Conservation (phyloP, 2,113 vertebrate species). For the Perca flavescens region DNA sequence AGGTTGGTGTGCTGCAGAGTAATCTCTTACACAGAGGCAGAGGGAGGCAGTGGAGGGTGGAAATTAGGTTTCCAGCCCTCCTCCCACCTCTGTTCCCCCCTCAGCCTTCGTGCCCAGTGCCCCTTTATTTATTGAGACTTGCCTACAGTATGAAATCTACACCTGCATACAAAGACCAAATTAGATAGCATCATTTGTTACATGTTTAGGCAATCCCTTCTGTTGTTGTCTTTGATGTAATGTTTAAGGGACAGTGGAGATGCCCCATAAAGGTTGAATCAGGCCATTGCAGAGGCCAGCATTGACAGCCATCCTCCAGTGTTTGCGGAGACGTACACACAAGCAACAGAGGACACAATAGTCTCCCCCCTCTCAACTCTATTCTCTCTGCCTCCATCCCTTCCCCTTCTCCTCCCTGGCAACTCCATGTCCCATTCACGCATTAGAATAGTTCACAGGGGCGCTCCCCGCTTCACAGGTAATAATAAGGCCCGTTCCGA, state of each 20-base stretch:
- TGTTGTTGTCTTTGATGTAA: slow-evolving; percentile 23
- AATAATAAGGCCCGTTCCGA: slow-evolving; percentile 82
- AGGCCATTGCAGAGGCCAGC: slow-evolving; percentile 49
- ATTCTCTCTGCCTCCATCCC: slow-evolving; percentile 31
- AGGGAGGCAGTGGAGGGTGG: slow-evolving; percentile 86
- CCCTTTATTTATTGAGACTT: slow-evolving; percentile 57
- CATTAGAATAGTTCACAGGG: slow-evolving; percentile 79
- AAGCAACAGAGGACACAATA: slow-evolving; percentile 52
- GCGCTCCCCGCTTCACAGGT: slow-evolving; percentile 75
- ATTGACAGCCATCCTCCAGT: slow-evolving; percentile 16
- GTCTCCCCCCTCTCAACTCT: slow-evolving; percentile 17
- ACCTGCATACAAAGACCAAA: slow-evolving; percentile 8
- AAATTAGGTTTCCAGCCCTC: slow-evolving; percentile 88
- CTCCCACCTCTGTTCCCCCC: slow-evolving; percentile 79
- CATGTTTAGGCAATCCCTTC: slow-evolving; percentile 12
- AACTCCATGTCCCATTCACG: slow-evolving; percentile 51
- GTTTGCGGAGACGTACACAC: slow-evolving; percentile 41
- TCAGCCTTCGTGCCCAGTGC: slow-evolving; percentile 72
- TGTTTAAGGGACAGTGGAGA: slow-evolving; percentile 35
- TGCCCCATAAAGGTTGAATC: slow-evolving; percentile 69
- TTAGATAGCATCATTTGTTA: slow-evolving; percentile 31
- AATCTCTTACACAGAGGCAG: slow-evolving; percentile 89
- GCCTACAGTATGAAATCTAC: slow-evolving; percentile 47
- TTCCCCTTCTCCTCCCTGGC: slow-evolving; percentile 25
- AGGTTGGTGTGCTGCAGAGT: slow-evolving; percentile 86